A percentile compares a stretch with the other conserved stretches of the same genome.
Evolutionary conservation across 2,888 invertebrate species (phyloP).

Genomic region (Heterodera filipjevi): DNA sequence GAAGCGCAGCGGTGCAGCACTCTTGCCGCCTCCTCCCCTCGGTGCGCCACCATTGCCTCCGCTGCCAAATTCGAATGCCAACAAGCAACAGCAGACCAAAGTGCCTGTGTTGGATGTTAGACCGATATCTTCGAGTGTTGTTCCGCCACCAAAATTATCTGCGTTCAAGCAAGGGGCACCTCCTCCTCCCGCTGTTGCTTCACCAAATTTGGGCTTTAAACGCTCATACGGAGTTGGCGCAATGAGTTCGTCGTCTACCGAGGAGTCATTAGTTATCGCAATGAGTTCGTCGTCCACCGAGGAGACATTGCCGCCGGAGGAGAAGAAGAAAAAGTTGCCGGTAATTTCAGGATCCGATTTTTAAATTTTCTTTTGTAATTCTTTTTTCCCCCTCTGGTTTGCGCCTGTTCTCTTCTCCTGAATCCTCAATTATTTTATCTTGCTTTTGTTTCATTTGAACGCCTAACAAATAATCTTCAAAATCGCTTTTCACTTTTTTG

Average conservation of each 20-base stretch:
- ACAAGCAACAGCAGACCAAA: no score
- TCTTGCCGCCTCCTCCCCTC: background rate
- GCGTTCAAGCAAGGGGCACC: no score
- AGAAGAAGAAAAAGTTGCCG: background rate
- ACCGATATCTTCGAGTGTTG: background rate
- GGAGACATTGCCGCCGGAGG: background rate
- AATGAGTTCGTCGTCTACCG: background rate
- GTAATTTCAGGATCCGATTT: background rate
- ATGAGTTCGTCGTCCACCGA: background rate
- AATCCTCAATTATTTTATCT: background rate
- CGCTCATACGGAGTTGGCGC: background rate
- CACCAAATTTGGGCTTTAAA: background rate
- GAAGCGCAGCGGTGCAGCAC: background rate
- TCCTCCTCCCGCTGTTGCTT: background rate
- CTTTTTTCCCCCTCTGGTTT: background rate
- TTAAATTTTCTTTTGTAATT: background rate
- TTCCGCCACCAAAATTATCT: no score
- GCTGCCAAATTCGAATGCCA: background rate
- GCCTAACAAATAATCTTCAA: no score
- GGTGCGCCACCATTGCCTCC: background rate
- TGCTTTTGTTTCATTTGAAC: background rate
- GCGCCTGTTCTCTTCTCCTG: no score
- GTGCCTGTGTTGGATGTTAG: no score
- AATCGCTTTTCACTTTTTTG: no score
- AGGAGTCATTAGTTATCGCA: no score